A percentile compares a stretch with the other conserved stretches of the same genome.
phyloP scores from a whole-genome alignment of 2,797 vertebrate species.

The Thripadectes ignobilis region DNA sequence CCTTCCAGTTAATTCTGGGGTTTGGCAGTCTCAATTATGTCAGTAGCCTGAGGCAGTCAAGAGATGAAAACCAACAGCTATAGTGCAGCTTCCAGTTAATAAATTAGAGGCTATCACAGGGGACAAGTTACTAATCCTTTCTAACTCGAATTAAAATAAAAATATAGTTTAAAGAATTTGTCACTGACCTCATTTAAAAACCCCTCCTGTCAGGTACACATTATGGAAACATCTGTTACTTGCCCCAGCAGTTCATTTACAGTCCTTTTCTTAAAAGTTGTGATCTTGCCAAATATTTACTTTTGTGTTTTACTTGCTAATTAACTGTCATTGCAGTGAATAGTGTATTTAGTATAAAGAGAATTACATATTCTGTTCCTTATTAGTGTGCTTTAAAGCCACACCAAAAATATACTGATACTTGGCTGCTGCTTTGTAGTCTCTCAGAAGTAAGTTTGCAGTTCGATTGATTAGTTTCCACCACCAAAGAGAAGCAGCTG shows the following conservation, averaged over 20 bases:
- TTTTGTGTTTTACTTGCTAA: constrained; percentile 52
- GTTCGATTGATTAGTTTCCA: constrained; percentile 67
- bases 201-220: neutral
- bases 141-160: neutral
- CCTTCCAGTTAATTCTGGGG: neutral
- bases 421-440: constrained; percentile 62
- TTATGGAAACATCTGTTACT: constrained; percentile 6
- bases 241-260: constrained; percentile 24
- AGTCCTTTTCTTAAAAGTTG: constrained; percentile 50
- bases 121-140: neutral
- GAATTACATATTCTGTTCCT: constrained; percentile 52
- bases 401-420: constrained; percentile 59
- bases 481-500: constrained; percentile 67
- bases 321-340: constrained; percentile 61
- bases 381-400: constrained; percentile 59
- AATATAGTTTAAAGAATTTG: neutral
- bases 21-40: neutral
- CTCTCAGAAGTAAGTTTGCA: constrained; percentile 60
- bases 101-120: constrained; percentile 32
- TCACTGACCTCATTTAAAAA: constrained; percentile 8
- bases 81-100: neutral
- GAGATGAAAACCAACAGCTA: neutral
- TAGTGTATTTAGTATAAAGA: constrained; percentile 45
- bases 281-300: constrained; percentile 68
- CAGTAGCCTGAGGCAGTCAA: neutral